These are phyloP conservation scores for Myrmophylax atrothorax DNA, from an alignment of 2,113 vertebrate genomes.

Conservation along the genomic window DNA sequence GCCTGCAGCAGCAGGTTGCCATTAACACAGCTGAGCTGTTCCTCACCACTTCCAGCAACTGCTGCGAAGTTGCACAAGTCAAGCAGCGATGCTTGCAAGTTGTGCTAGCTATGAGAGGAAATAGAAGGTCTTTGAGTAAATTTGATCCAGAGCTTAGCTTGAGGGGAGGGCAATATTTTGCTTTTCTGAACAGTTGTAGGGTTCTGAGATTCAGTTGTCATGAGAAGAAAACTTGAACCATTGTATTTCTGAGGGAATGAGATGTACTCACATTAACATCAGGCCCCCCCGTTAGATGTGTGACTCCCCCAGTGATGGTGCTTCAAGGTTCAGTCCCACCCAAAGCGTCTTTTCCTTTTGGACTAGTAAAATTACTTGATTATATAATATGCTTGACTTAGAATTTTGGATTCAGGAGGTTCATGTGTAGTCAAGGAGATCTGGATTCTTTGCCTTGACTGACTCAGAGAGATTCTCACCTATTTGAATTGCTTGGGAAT, in stretches of 20 bases:
- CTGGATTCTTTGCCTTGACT: background rate
- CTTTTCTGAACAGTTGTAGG: background rate
- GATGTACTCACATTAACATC: background rate
- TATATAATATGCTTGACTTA: background rate
- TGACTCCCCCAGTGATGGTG: background rate
- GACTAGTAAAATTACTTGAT: background rate
- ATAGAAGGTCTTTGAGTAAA: background rate
- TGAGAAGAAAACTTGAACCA: background rate
- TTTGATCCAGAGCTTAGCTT: background rate
- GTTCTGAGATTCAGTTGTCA: background rate
- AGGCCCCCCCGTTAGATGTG: background rate
- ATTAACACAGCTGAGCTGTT: background rate
- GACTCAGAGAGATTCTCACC: background rate
- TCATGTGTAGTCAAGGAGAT: background rate
- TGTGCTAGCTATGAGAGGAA: background rate
- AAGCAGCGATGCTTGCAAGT: background rate
- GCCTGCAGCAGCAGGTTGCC: background rate
- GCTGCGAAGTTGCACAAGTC: background rate
- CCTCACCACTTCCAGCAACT: background rate
- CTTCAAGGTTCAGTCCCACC: background rate
- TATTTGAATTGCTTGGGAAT: background rate
- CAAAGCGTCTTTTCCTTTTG: background rate
- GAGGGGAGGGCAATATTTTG: background rate
- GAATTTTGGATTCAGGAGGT: background rate
- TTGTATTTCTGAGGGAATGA: background rate